A percentile compares a stretch with the other conserved stretches of the same genome.
Conservation (phyloP, 1,140 invertebrate genomes). For the Zaprionus vittiger region DNA sequence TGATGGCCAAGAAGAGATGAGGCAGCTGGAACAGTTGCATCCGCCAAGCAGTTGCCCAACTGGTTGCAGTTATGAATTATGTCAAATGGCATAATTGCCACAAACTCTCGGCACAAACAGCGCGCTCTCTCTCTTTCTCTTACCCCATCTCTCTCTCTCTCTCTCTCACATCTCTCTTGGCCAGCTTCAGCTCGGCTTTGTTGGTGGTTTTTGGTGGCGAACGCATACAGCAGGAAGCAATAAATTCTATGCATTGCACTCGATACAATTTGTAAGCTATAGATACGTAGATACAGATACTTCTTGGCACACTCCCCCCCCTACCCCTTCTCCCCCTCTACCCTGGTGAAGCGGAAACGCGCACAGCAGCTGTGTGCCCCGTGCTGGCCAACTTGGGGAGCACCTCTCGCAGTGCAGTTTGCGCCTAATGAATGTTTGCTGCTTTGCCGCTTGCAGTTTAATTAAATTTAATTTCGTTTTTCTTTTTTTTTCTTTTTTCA, state of each 20-base stretch:
- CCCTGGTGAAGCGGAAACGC: conserved; percentile 61
- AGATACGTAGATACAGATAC: conserved; percentile 53
- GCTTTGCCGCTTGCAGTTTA: conserved; percentile 48
- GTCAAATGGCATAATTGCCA: conserved; percentile 82
- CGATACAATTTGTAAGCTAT: conserved; percentile 79
- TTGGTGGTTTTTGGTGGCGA: conserved; percentile 40
- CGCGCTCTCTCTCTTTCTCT: background rate
- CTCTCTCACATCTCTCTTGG: background rate
- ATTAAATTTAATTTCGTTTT: conserved; percentile 58
- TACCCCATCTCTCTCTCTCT: conserved; percentile 3
- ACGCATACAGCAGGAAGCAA: conserved; percentile 74
- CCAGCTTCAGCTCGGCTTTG: conserved; percentile 27
- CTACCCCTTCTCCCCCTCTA: background rate
- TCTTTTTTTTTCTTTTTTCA: background rate
- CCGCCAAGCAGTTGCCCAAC: conserved; percentile 14
- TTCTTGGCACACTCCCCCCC: conserved; percentile 20
- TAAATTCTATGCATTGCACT: conserved; percentile 80
- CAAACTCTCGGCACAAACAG: conserved; percentile 6
- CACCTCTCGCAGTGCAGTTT: background rate
- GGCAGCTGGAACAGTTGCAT: conserved; percentile 8
- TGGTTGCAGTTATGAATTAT: conserved; percentile 77
- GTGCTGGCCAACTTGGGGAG: conserved; percentile 2
- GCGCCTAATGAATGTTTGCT: conserved; percentile 63
- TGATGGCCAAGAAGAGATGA: conserved; percentile 24
- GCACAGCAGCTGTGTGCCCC: conserved; percentile 44